Conservation (phyloP, 2,888 invertebrate species). For the Phorcus lineatus region DNA sequence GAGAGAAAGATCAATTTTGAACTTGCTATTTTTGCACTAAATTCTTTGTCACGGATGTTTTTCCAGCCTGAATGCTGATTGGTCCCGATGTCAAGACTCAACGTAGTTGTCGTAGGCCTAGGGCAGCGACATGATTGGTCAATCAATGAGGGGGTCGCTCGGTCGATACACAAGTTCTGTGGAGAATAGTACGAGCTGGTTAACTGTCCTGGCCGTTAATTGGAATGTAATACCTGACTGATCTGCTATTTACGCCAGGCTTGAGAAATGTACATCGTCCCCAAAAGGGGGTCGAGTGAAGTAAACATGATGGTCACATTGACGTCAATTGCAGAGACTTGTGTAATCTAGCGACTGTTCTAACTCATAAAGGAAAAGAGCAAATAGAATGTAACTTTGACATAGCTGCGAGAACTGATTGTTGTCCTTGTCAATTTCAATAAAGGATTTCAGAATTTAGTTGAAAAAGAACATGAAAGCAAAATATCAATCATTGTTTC, state of each 20-base stretch:
- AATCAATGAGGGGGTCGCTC: not conserved
- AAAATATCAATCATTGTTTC: no score
- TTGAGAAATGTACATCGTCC: not conserved
- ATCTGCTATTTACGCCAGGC: not conserved
- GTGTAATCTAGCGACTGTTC: no score
- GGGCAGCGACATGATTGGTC: not conserved
- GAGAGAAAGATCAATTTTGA: not conserved
- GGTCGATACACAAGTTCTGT: not conserved
- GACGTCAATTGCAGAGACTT: no score
- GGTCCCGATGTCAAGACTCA: not conserved
- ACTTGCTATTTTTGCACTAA: not conserved
- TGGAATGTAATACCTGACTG: slow-evolving; percentile 9
- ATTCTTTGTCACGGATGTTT: not conserved
- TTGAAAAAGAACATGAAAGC: no score
- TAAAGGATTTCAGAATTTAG: no score
- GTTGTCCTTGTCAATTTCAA: no score
- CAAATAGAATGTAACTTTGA: no score
- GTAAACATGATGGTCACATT: not conserved
- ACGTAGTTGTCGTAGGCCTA: not conserved
- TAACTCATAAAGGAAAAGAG: no score
- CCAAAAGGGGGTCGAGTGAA: not conserved
- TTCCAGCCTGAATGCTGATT: not conserved
- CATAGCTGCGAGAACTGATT: no score
- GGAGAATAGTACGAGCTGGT: not conserved
- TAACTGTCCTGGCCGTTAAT: not conserved